Evolutionary conservation across 2,888 invertebrate genomes (phyloP).

Genomic region (Euclidia mi): DNA sequence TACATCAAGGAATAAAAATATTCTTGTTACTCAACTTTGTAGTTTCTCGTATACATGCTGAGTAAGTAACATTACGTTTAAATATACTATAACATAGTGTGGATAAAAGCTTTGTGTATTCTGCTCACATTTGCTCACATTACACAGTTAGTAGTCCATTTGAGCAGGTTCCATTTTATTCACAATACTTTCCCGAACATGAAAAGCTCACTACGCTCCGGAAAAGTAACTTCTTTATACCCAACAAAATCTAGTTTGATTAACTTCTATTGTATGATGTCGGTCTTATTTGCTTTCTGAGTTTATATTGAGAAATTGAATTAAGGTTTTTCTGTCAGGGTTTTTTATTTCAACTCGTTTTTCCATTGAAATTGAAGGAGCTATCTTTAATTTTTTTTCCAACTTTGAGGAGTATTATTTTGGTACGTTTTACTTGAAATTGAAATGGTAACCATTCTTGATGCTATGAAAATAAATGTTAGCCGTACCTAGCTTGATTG

Average conservation of each 20-base stretch:
- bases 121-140: not conserved
- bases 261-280: conserved; percentile 43
- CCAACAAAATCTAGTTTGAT: conserved; percentile 55
- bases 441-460: too few relatives aligned
- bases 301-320: conserved; percentile 25
- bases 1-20: too few relatives aligned
- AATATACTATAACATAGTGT: too few relatives aligned
- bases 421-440: too few relatives aligned
- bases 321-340: conserved; percentile 3
- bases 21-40: too few relatives aligned
- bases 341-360: conserved; percentile 12
- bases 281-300: conserved; percentile 18
- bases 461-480: too few relatives aligned
- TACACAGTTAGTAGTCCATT: conserved; percentile 1
- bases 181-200: conserved; percentile 46
- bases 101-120: not conserved
- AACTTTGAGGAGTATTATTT: too few relatives aligned
- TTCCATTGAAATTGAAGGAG: too few relatives aligned
- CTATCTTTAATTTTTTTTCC: too few relatives aligned
- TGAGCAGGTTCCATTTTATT: conserved; percentile 28
- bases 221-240: conserved; percentile 47
- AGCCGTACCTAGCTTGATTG: too few relatives aligned
- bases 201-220: conserved; percentile 27
- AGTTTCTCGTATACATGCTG: too few relatives aligned
- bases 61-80: too few relatives aligned